Evolutionary conservation across 2,113 vertebrate genomes (phyloP).

Genomic region (Mobula birostris): DNA sequence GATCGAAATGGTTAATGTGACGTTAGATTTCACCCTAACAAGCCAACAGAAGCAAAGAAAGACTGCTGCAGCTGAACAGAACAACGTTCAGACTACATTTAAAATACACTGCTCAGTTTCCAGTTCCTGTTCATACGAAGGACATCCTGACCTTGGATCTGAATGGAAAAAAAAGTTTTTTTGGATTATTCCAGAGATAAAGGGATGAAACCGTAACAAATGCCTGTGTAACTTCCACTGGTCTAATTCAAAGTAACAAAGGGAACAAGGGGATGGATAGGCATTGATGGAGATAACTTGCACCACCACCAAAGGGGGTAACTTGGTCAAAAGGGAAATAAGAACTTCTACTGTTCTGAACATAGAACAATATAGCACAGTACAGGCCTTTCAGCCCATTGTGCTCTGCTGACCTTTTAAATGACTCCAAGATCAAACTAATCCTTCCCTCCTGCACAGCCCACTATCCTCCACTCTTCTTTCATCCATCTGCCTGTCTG

Average conservation of each 20-base stretch:
- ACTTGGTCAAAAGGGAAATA: neutral
- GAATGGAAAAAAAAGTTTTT: too few species aligned
- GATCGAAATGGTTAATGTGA: neutral
- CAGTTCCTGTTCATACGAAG: neutral
- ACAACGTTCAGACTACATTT: neutral
- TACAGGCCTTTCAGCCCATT: too few species aligned
- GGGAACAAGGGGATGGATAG: neutral
- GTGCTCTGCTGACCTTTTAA: too few species aligned
- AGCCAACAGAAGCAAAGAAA: neutral
- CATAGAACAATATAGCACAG: too few species aligned
- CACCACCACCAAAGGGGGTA: neutral
- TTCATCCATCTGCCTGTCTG: too few species aligned
- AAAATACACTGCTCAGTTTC: neutral
- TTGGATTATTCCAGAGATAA: neutral
- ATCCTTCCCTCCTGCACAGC: too few species aligned
- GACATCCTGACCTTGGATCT: neutral
- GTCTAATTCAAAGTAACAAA: neutral
- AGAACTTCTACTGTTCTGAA: neutral
- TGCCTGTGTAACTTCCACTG: neutral
- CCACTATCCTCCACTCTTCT: too few species aligned
- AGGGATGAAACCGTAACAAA: neutral
- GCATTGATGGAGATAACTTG: neutral
- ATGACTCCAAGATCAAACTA: too few species aligned
- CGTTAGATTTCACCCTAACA: neutral
- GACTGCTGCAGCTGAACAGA: neutral